These are phyloP conservation scores for Zingel zingel DNA, from an alignment of 2,113 vertebrate genomes.

Conservation along the genomic window DNA sequence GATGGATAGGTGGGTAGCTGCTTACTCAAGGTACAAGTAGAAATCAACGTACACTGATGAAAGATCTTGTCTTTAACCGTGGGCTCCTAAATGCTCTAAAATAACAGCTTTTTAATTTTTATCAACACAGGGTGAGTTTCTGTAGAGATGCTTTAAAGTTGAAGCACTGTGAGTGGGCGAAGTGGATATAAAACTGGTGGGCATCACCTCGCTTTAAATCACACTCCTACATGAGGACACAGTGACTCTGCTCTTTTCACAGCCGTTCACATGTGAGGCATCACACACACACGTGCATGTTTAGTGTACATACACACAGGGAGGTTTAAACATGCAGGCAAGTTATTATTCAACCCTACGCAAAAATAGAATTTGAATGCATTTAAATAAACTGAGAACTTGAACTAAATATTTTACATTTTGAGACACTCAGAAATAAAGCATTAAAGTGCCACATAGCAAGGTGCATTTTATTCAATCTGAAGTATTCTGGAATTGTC, in stretches of 20 bases:
- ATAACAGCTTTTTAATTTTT: neutral
- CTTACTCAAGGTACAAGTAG: neutral
- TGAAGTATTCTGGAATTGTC: neutral
- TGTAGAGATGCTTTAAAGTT: constrained; percentile 43
- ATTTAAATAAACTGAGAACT: constrained; percentile 15
- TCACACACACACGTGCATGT: neutral
- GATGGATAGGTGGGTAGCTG: neutral
- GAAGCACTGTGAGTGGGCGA: constrained; percentile 43
- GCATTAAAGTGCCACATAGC: neutral
- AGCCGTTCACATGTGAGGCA: constrained; percentile 30
- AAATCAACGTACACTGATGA: too few relatives aligned
- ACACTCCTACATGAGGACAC: constrained; percentile 61
- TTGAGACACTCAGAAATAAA: neutral
- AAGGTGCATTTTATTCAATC: too few relatives aligned
- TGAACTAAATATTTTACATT: neutral
- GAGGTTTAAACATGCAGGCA: constrained; percentile 31
- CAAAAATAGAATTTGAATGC: constrained; percentile 14
- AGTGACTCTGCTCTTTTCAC: constrained; percentile 39
- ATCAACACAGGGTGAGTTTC: constrained; percentile 7
- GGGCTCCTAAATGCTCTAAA: neutral
- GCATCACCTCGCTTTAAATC: constrained; percentile 46
- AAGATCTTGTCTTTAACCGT: neutral
- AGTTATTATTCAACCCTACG: constrained; percentile 18
- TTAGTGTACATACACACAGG: neutral
- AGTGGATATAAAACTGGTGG: constrained; percentile 60